Evolutionary conservation across 2,113 vertebrate genomes (phyloP).

Genomic region (Corydoras sp.): DNA sequence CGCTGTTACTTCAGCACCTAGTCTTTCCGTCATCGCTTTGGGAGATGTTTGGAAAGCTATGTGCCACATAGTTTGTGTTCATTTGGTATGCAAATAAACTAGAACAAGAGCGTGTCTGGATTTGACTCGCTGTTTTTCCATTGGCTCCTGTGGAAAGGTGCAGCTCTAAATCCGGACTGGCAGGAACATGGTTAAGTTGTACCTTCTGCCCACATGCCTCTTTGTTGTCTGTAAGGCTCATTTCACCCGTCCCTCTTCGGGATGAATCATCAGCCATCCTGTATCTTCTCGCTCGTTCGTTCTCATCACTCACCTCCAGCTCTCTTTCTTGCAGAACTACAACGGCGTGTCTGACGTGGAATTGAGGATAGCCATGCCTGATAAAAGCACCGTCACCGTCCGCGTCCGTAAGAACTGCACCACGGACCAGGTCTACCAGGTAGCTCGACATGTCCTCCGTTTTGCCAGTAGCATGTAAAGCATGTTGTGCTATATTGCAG

Average conservation of each 20-base stretch:
- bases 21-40: no score
- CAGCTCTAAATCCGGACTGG: neutral
- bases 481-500: no score
- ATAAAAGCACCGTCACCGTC: constrained; percentile 82
- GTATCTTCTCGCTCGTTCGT: neutral
- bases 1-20: no score
- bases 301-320: neutral
- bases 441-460: constrained; percentile 42
- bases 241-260: neutral
- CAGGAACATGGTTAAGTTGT: neutral
- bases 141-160: neutral
- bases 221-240: neutral
- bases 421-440: constrained; percentile 97
- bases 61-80: no score
- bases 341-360: constrained; percentile 73
- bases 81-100: no score
- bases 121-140: no score
- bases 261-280: neutral
- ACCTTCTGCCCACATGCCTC: neutral
- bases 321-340: constrained; percentile 32
- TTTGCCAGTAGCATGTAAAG: no score
- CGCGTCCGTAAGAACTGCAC: constrained; percentile 95
- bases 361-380: constrained; percentile 85
- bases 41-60: no score
- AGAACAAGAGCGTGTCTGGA: no score